Evolutionary conservation across 2,888 invertebrate genomes (phyloP).

Genomic region (Nomada lathburiana): DNA sequence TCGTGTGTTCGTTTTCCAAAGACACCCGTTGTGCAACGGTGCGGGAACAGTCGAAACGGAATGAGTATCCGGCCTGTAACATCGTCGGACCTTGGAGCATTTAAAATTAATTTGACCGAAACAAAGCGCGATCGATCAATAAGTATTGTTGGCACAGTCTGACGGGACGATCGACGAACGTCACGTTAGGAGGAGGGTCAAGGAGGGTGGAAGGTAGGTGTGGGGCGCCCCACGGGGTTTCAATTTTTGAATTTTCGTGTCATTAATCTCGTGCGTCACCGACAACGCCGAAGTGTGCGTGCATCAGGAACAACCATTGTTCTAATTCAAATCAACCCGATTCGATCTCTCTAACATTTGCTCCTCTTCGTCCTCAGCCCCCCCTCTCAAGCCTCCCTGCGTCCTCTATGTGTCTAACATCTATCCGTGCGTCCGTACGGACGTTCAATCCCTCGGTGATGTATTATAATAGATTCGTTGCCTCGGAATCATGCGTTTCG

Average conservation of each 20-base stretch:
- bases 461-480: conserved; percentile 74
- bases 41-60: conserved; percentile 67
- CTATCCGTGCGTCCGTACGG: conserved; percentile 44
- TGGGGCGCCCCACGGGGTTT: conserved; percentile 75
- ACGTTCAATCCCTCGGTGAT: conserved; percentile 64
- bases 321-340: conserved; percentile 77
- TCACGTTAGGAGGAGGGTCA: conserved; percentile 46
- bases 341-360: conserved; percentile 73
- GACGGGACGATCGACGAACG: conserved; percentile 62
- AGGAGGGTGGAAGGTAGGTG: conserved; percentile 65
- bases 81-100: conserved; percentile 68
- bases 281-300: conserved; percentile 69
- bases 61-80: conserved; percentile 63
- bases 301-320: conserved; percentile 74
- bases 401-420: conserved; percentile 43
- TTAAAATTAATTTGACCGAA: conserved; percentile 77
- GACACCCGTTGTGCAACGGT: conserved; percentile 66
- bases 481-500: conserved; percentile 68
- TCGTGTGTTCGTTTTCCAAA: conserved; percentile 20
- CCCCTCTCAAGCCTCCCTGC: conserved; percentile 16
- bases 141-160: conserved; percentile 73
- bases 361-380: conserved; percentile 15
- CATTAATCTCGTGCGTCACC: conserved; percentile 79
- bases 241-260: conserved; percentile 78
- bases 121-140: conserved; percentile 77